These are phyloP conservation scores for Lates calcarifer DNA, from an alignment of 2,113 vertebrate genomes.

Conservation along the genomic window DNA sequence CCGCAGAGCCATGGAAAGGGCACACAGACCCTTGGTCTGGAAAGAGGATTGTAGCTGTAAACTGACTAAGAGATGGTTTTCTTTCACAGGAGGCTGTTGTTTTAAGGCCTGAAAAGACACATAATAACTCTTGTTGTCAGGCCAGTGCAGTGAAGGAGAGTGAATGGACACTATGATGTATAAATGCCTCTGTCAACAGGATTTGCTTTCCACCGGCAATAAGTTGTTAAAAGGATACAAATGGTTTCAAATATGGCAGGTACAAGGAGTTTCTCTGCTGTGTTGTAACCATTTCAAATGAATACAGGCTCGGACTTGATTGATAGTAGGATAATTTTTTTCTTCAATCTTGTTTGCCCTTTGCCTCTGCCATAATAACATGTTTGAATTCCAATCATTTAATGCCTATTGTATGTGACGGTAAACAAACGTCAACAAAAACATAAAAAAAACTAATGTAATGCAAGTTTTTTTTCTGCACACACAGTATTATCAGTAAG, in stretches of 20 bases:
- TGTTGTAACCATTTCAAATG: background rate
- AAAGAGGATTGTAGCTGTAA: slow-evolving; percentile 22
- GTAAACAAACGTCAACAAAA: background rate
- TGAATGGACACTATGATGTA: slow-evolving; percentile 32
- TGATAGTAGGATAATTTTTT: slow-evolving; percentile 9
- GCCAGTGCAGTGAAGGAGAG: slow-evolving; percentile 1
- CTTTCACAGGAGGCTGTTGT: slow-evolving; percentile 25
- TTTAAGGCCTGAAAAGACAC: slow-evolving; percentile 22
- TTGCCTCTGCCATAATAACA: slow-evolving; percentile 3
- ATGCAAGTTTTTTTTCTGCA: background rate
- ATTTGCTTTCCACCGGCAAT: slow-evolving; percentile 23
- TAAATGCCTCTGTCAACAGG: slow-evolving; percentile 38
- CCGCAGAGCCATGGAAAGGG: slow-evolving; percentile 39
- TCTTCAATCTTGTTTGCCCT: slow-evolving; percentile 15
- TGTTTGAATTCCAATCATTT: slow-evolving; percentile 11
- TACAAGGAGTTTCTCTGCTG: slow-evolving; percentile 1
- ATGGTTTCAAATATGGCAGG: slow-evolving; percentile 25
- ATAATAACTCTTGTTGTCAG: slow-evolving; percentile 19
- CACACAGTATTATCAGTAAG: background rate
- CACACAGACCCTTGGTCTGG: slow-evolving; percentile 21
- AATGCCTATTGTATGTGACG: background rate
- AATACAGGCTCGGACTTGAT: background rate
- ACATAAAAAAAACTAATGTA: background rate
- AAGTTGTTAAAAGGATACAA: too few relatives aligned
- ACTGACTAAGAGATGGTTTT: background rate